A percentile compares a stretch with the other conserved stretches of the same genome.
phyloP scores from a whole-genome alignment of 1,140 invertebrate genomes.

The Zophobas atratus region DNA sequence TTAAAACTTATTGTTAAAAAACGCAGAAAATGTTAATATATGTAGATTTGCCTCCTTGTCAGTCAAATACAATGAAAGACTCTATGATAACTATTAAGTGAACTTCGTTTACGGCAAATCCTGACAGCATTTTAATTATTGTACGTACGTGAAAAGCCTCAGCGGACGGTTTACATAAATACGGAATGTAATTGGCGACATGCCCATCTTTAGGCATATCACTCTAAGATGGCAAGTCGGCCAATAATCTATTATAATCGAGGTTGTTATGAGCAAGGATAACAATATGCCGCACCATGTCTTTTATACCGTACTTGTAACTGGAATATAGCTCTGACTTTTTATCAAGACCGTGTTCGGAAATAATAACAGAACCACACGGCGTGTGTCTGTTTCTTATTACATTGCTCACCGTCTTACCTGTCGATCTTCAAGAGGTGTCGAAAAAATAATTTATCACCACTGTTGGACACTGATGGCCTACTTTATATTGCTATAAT shows the following conservation, averaged over 20 bases:
- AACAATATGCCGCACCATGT: constrained; percentile 53
- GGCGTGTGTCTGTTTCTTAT: constrained; percentile 39
- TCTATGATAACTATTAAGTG: constrained; percentile 43
- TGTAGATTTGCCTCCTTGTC: constrained; percentile 22
- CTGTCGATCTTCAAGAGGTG: constrained; percentile 35
- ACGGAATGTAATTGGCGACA: constrained; percentile 46
- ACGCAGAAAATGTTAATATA: constrained; percentile 29
- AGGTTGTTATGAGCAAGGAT: constrained; percentile 47
- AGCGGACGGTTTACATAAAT: constrained; percentile 48
- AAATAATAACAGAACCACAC: constrained; percentile 47
- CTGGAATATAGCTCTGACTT: constrained; percentile 50
- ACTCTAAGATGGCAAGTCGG: constrained; percentile 34
- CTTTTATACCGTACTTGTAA: constrained; percentile 50
- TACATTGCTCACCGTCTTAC: constrained; percentile 31
- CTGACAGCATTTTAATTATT: constrained; percentile 48
- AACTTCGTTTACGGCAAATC: constrained; percentile 46
- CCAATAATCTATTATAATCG: constrained; percentile 51
- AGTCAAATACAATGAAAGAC: background rate
- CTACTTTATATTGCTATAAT: constrained; percentile 36
- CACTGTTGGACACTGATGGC: constrained; percentile 29
- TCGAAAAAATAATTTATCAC: constrained; percentile 43
- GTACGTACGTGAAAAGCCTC: constrained; percentile 50
- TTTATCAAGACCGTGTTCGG: constrained; percentile 50
- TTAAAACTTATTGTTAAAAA: background rate
- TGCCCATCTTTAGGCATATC: constrained; percentile 47